Conservation (phyloP, 1,140 invertebrate species). For the Coptotermes formosanus region DNA sequence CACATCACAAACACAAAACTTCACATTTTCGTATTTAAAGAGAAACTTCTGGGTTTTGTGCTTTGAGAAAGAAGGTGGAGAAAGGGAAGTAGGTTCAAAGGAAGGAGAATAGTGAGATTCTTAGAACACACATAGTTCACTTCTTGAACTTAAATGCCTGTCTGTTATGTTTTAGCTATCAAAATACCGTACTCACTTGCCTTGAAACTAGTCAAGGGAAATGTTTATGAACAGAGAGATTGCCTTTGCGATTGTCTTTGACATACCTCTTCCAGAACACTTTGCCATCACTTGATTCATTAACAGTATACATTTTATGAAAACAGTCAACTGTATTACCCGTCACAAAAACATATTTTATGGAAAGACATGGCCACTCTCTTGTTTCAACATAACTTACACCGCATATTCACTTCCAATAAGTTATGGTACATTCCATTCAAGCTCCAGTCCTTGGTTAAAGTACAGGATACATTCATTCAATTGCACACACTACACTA, state of each 20-base stretch:
- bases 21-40: slow-evolving; percentile 1
- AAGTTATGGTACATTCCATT: background rate
- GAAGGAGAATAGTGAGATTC: background rate
- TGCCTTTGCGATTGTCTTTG: slow-evolving; percentile 4
- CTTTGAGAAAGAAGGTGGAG: background rate
- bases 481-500: background rate
- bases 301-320: background rate
- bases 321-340: background rate
- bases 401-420: background rate
- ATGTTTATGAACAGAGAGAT: background rate
- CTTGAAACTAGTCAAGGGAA: background rate
- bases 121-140: slow-evolving; percentile 16
- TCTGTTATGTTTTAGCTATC: background rate
- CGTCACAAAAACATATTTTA: background rate
- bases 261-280: slow-evolving; percentile 9
- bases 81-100: background rate
- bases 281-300: background rate
- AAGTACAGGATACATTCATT: background rate
- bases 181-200: slow-evolving; percentile 16
- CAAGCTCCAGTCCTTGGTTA: background rate
- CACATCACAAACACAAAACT: slow-evolving; percentile 15
- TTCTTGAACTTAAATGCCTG: slow-evolving; percentile 15
- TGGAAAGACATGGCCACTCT: background rate
- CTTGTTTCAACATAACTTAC: background rate
- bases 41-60: background rate